phyloP scores from a whole-genome alignment of 2,113 vertebrate species.

The Tragulus kanchil region DNA sequence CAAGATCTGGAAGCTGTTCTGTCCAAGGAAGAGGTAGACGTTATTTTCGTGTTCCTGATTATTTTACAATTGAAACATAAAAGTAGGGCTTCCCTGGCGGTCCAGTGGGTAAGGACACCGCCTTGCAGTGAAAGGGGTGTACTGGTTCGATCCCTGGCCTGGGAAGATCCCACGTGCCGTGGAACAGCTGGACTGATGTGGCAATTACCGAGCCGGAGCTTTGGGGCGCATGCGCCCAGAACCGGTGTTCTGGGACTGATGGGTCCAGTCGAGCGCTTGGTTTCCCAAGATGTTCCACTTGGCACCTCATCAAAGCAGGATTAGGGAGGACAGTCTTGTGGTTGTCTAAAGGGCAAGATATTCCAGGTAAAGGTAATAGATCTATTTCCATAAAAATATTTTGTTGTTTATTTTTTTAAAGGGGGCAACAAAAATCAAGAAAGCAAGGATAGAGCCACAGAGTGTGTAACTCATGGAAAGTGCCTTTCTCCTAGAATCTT shows the following conservation, averaged over 20 bases:
- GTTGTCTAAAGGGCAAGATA: not conserved
- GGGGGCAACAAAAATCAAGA: not conserved
- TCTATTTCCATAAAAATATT: not conserved
- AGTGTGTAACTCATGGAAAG: not conserved
- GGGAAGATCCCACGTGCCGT: no score
- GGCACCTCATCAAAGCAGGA: not conserved
- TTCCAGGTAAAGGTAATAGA: not conserved
- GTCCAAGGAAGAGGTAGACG: constrained; percentile 78
- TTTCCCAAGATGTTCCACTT: not conserved
- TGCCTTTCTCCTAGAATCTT: not conserved
- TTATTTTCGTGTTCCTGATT: not conserved
- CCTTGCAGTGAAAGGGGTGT: no score
- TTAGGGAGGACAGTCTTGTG: not conserved
- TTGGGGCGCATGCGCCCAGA: no score
- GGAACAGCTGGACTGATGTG: no score
- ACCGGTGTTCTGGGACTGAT: no score
- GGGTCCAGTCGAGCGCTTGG: not conserved
- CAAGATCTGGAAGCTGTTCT: constrained; percentile 53
- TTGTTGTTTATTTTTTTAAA: no score
- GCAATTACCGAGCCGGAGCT: no score
- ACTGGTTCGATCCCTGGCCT: no score
- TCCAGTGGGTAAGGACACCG: no score
- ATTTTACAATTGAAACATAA: constrained; percentile 11
- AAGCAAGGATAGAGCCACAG: not conserved
- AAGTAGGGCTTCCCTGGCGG: not conserved